These are phyloP conservation scores for Chitala chitala DNA, from an alignment of 2,113 vertebrate species.

Conservation along the genomic window DNA sequence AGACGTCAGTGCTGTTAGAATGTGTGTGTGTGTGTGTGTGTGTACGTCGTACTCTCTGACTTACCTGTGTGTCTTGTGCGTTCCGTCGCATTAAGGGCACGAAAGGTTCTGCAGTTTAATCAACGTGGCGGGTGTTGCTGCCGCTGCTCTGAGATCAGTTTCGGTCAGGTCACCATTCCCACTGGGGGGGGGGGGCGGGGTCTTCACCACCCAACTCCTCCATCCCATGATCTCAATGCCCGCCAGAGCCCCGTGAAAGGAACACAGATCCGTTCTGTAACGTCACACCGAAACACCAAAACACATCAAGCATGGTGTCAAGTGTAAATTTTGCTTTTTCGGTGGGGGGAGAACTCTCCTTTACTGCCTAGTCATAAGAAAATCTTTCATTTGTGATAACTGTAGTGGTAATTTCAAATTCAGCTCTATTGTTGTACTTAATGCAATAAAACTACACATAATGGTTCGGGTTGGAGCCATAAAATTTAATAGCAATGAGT, in stretches of 20 bases:
- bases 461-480: conserved; percentile 9
- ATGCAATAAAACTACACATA: conserved; percentile 21
- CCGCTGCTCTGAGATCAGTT: conserved; percentile 83
- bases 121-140: conserved; percentile 86
- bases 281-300: neutral
- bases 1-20: neutral
- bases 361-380: neutral
- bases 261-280: neutral
- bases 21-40: conserved; percentile 64
- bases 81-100: conserved; percentile 73
- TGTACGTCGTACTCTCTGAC: conserved; percentile 61
- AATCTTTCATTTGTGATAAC: neutral
- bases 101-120: conserved; percentile 94
- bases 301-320: neutral
- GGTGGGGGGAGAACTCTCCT: neutral
- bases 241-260: conserved; percentile 48
- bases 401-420: neutral
- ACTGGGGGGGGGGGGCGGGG: too few relatives aligned
- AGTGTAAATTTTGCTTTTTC: neutral
- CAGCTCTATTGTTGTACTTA: conserved; percentile 16
- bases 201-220: conserved; percentile 90
- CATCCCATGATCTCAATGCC: conserved; percentile 74
- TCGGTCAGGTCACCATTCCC: conserved; percentile 90
- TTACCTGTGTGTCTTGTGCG: conserved; percentile 45
- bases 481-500: conserved; percentile 4